Base-by-base conservation (phyloP, 2,797 vertebrate species). In the Odontamblyopus rebecca region DNA sequence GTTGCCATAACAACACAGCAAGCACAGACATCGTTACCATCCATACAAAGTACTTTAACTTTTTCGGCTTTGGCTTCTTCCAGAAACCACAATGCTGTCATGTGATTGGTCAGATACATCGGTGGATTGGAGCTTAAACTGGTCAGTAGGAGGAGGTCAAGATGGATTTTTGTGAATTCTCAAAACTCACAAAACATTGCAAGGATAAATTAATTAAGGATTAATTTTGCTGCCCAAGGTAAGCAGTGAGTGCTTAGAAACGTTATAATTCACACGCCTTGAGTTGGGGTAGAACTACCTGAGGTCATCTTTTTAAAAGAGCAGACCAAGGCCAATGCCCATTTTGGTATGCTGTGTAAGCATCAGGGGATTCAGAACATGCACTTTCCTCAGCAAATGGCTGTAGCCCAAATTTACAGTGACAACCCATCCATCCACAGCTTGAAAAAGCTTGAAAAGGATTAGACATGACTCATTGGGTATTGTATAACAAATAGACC, bases 291-390 rank as follows among this genome's bases (percentile, higher is more conserved):
- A 12, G 29, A 32, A 18, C 64, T 29, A 61, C 70, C 16, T 62
- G 51, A 69, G 61, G 68, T 56, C 61, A 19, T 54, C 71, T 61
- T 75, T 23, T 73, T 69, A 65, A 80, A 75, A 61, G 67, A 73
- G 76, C 41, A 67, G 29, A 23, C 38, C 13, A 54, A 65, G 51
- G 51, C 12, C 30, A 53, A 18, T 60, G 68, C 15, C 7, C 26
- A 69, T 18, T 64, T 61, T 48, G 18, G 35, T 70, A 59, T 60
- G 60, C 53, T 71, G 60, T 57, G 11, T 41, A 57, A 68, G 60
- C 64, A 74, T 44, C 23, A 29, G 19, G 13, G 44, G 13, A 67
- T 66, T 51, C 48, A 53, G 30, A 54, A 68, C 66, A 68, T 68
- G 30, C 32, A 56, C 12, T 57, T 61, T 27, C 59, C 38, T n/a